Conservation (phyloP, 2,888 invertebrate species). For the Apamea epomidion region DNA sequence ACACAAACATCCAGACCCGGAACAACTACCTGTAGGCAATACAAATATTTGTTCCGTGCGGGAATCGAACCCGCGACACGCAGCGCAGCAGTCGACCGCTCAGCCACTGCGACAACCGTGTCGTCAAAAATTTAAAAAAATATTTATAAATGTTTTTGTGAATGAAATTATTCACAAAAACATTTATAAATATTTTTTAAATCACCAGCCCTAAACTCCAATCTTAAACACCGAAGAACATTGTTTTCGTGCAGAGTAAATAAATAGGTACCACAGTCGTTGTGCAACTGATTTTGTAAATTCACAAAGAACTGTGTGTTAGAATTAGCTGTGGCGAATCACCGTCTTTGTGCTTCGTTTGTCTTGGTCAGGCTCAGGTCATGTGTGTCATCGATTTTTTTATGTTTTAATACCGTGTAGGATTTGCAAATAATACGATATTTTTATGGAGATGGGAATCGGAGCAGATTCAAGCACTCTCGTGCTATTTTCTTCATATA, state of each 20-base stretch:
- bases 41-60: too few species aligned
- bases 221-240: constrained; percentile 58
- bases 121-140: too few species aligned
- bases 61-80: too few species aligned
- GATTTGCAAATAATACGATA: constrained; percentile 8
- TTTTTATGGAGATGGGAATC: constrained; percentile 20
- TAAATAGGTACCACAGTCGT: constrained; percentile 63
- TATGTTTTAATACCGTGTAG: constrained; percentile 11
- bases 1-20: too few species aligned
- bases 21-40: too few species aligned
- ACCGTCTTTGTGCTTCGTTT: constrained; percentile 31
- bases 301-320: constrained; percentile 53
- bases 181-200: background rate
- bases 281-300: constrained; percentile 62
- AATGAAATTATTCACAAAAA: background rate
- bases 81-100: too few species aligned
- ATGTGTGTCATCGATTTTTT: constrained; percentile 36
- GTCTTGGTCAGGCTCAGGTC: constrained; percentile 31
- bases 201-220: constrained; percentile 43
- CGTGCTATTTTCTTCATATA: background rate
- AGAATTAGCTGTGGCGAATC: constrained; percentile 55
- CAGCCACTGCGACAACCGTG: too few species aligned
- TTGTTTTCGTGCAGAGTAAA: constrained; percentile 72
- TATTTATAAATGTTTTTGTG: background rate
- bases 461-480: background rate